Percentiles rank a stretch among this genome's conserved stretches.
Conservation (phyloP, 2,888 invertebrate species). For the Eilema caniola region DNA sequence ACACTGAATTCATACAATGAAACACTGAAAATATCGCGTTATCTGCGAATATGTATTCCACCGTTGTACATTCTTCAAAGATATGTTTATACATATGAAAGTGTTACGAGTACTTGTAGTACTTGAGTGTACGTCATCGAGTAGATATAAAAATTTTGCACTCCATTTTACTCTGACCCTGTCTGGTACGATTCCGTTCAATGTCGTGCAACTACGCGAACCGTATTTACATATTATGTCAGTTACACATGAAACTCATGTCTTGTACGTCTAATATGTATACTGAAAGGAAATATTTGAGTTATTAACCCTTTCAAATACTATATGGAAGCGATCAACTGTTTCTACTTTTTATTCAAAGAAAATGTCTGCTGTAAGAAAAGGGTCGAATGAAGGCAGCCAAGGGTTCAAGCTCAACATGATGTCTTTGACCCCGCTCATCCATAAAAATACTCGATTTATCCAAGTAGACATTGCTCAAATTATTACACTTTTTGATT, state of each 20-base stretch:
- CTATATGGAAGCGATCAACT: background rate
- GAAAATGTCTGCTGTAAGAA: background rate
- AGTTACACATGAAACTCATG: background rate
- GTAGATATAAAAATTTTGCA: background rate
- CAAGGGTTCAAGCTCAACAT: background rate
- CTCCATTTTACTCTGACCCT: background rate
- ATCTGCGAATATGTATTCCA: background rate
- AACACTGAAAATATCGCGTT: background rate
- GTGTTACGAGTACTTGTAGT: background rate
- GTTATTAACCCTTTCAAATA: background rate
- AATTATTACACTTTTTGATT: background rate
- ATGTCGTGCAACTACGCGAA: background rate
- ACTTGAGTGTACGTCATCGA: background rate
- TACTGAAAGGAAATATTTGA: background rate
- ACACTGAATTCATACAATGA: too few relatives aligned
- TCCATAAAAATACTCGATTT: background rate
- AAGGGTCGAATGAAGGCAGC: background rate
- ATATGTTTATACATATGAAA: background rate
- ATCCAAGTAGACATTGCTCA: background rate
- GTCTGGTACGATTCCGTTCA: background rate
- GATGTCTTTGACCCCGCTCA: background rate
- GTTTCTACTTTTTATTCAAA: background rate
- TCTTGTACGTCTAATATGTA: background rate
- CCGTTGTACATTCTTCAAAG: too few relatives aligned
- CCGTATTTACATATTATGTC: background rate